Percentiles rank a stretch among this genome's conserved stretches.
Conservation (phyloP, 2,113 vertebrate species). For the Euleptes europaea region DNA sequence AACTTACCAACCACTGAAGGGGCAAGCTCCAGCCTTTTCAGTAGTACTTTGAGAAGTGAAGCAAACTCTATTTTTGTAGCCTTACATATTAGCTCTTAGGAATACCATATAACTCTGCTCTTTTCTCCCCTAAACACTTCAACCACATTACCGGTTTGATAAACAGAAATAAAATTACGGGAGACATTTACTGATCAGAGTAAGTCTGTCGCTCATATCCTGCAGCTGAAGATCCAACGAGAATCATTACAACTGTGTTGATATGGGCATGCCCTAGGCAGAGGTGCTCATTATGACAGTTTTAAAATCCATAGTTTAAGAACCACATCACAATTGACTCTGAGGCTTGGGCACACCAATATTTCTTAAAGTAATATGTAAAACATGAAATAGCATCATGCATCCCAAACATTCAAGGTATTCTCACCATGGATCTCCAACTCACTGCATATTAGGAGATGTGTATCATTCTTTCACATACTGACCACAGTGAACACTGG, state of each 20-base stretch:
- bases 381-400: neutral
- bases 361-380: no score
- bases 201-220: neutral
- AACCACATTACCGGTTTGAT: neutral
- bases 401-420: neutral
- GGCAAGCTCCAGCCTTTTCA: neutral
- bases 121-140: neutral
- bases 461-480: neutral
- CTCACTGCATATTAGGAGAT: neutral
- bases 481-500: neutral
- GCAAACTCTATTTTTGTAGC: neutral
- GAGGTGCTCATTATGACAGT: neutral
- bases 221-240: neutral
- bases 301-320: neutral
- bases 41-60: neutral
- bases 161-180: neutral
- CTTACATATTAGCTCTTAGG: neutral
- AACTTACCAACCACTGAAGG: neutral
- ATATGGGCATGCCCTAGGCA: neutral
- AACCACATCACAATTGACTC: neutral
- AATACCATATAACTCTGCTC: neutral
- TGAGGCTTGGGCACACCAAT: neutral
- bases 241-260: neutral
- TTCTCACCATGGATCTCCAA: neutral
- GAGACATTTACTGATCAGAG: neutral